Percentiles rank a stretch among this genome's conserved stretches.
Evolutionary conservation across 1,140 invertebrate genomes (phyloP).

Genomic region (Elymnias hypermnestra): DNA sequence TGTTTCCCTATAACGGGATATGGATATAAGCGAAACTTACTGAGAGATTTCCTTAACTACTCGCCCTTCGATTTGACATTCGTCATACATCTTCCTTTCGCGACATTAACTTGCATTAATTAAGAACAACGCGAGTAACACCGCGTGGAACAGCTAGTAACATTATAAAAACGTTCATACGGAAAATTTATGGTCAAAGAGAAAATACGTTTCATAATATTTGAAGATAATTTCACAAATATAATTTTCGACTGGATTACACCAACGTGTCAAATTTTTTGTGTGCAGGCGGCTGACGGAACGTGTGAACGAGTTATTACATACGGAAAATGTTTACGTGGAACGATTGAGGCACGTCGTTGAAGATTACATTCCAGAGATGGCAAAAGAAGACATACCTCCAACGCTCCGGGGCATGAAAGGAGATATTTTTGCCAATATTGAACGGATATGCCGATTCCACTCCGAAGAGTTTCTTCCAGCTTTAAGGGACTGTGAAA

Average conservation of each 20-base stretch:
- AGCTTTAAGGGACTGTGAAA: constrained; percentile 60
- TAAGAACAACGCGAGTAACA: too few species aligned
- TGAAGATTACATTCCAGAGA: constrained; percentile 68
- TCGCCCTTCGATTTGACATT: too few species aligned
- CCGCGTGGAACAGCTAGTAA: too few species aligned
- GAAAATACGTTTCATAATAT: too few species aligned
- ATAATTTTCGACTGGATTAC: neutral
- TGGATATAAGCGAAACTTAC: too few species aligned
- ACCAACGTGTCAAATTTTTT: constrained; percentile 13
- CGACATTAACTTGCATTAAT: too few species aligned
- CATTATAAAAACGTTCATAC: too few species aligned
- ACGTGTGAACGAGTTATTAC: constrained; percentile 65
- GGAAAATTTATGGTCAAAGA: too few species aligned
- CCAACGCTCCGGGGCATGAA: constrained; percentile 44
- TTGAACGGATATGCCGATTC: constrained; percentile 64
- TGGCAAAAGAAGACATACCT: constrained; percentile 44
- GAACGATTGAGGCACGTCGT: constrained; percentile 65
- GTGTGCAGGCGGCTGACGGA: constrained; percentile 61
- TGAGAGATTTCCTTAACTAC: too few species aligned
- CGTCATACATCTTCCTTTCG: too few species aligned
- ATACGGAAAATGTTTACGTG: constrained; percentile 70
- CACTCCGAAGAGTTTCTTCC: constrained; percentile 67
- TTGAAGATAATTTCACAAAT: neutral
- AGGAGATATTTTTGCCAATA: constrained; percentile 68
- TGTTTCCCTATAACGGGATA: too few species aligned